These are phyloP conservation scores for Epinephelus moara DNA, from an alignment of 2,113 vertebrate species.

Conservation along the genomic window DNA sequence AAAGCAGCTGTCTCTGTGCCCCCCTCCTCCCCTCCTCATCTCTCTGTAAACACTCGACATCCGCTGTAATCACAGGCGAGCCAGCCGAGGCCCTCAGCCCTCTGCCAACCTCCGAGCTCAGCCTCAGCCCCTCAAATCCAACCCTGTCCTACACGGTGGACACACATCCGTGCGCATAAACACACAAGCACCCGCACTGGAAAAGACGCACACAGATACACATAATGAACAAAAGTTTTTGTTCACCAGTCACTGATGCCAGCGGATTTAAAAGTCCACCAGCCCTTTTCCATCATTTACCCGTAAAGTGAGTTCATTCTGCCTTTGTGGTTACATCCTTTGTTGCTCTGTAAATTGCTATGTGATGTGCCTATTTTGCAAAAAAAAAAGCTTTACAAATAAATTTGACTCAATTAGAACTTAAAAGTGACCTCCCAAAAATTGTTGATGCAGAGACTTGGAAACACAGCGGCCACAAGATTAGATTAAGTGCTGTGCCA, in stretches of 20 bases:
- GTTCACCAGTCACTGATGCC: constrained; percentile 19
- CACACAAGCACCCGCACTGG: constrained; percentile 21
- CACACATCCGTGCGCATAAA: constrained; percentile 28
- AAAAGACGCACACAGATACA: constrained; percentile 33
- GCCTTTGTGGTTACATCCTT: constrained; percentile 39
- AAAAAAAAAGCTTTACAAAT: constrained; percentile 42
- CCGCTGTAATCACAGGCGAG: constrained; percentile 80
- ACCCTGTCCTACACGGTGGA: constrained; percentile 40
- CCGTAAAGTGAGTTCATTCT: constrained; percentile 34
- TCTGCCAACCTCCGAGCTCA: constrained; percentile 73
- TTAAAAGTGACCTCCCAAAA: constrained; percentile 62
- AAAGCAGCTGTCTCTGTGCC: constrained; percentile 79
- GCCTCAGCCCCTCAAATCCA: constrained; percentile 52
- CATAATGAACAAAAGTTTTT: constrained; percentile 31
- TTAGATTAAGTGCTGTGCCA: constrained; percentile 37
- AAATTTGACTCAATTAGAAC: constrained; percentile 57
- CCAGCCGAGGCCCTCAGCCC: constrained; percentile 71
- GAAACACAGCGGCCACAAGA: constrained; percentile 30
- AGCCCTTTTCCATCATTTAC: constrained; percentile 54
- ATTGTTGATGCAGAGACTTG: constrained; percentile 50
- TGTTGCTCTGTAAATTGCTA: constrained; percentile 53
- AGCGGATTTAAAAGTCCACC: constrained; percentile 21
- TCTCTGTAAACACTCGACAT: constrained; percentile 81
- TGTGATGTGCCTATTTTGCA: constrained; percentile 36
- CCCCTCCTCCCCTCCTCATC: constrained; percentile 46